A percentile compares a stretch with the other conserved stretches of the same genome.
Conservation (phyloP, 2,797 vertebrate genomes). For the Molossus alvarezi region DNA sequence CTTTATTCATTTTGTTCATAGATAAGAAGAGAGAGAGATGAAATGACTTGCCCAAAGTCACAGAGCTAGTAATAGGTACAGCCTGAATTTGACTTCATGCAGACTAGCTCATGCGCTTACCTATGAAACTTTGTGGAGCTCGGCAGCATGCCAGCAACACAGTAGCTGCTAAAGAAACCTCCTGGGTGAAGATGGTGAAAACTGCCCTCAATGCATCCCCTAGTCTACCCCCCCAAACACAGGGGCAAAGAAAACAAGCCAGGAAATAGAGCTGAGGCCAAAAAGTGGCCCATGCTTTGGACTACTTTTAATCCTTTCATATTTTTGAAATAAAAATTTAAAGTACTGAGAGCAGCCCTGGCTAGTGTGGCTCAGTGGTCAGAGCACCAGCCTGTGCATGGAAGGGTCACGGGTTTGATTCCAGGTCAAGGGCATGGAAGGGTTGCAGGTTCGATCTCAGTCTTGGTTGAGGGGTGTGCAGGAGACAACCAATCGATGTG, state of each 20-base stretch:
- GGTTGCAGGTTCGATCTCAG: too few relatives aligned
- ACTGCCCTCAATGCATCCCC: rapidly evolving
- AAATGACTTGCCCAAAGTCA: not conserved
- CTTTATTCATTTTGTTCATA: not conserved
- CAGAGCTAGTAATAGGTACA: not conserved
- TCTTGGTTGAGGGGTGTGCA: too few relatives aligned
- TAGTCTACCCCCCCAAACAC: not conserved
- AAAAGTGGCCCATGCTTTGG: not conserved
- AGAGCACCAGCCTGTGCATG: too few relatives aligned
- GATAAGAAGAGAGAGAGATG: not conserved
- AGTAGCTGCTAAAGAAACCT: not conserved
- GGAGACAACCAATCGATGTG: too few relatives aligned
- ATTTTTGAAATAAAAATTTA: not conserved
- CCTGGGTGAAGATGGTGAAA: not conserved
- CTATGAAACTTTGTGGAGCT: not conserved
- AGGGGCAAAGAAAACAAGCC: not conserved
- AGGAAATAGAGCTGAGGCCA: not conserved
- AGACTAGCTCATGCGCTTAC: rapidly evolving
- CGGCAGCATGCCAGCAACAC: not conserved
- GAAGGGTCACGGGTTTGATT: too few relatives aligned
- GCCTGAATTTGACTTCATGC: not conserved
- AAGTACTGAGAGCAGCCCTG: not conserved
- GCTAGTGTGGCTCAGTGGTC: too few relatives aligned
- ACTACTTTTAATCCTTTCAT: not conserved
- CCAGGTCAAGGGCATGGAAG: too few relatives aligned